Evolutionary conservation across 2,113 vertebrate genomes (phyloP).

Genomic region (Cichladusa arquata): DNA sequence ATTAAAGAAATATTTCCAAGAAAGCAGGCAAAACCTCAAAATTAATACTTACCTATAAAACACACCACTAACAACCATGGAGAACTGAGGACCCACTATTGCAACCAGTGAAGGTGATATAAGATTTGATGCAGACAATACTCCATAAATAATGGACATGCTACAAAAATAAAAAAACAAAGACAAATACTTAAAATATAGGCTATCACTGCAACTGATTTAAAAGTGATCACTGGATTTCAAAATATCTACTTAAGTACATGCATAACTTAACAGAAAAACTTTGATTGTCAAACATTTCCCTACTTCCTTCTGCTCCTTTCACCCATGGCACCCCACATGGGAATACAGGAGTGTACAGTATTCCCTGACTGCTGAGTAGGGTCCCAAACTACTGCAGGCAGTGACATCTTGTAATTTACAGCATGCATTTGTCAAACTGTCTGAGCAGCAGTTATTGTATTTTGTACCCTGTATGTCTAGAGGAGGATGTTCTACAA

Average conservation of each 20-base stretch:
- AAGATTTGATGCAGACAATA: slow-evolving; percentile 94
- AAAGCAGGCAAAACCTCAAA: neutral
- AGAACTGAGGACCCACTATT: slow-evolving; percentile 86
- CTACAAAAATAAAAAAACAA: slow-evolving; percentile 64
- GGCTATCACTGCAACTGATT: neutral
- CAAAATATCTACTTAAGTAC: neutral
- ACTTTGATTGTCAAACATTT: neutral
- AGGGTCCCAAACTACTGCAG: neutral
- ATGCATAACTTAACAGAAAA: neutral
- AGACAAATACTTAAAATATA: neutral
- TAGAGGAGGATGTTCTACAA: neutral
- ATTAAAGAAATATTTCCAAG: neutral
- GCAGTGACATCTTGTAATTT: neutral
- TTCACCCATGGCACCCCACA: rapidly evolving
- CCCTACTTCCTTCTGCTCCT: neutral
- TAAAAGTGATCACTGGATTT: neutral
- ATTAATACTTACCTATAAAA: slow-evolving; percentile 88
- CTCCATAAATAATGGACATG: slow-evolving; percentile 96
- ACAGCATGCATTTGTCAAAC: neutral
- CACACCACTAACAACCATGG: slow-evolving; percentile 91
- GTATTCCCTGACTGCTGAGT: neutral
- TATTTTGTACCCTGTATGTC: neutral
- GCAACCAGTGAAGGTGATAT: slow-evolving; percentile 92
- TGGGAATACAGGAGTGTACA: neutral
- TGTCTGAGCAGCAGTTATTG: neutral